Evolutionary conservation across 2,113 vertebrate genomes (phyloP).

Genomic region (Mastomys natalensis): DNA sequence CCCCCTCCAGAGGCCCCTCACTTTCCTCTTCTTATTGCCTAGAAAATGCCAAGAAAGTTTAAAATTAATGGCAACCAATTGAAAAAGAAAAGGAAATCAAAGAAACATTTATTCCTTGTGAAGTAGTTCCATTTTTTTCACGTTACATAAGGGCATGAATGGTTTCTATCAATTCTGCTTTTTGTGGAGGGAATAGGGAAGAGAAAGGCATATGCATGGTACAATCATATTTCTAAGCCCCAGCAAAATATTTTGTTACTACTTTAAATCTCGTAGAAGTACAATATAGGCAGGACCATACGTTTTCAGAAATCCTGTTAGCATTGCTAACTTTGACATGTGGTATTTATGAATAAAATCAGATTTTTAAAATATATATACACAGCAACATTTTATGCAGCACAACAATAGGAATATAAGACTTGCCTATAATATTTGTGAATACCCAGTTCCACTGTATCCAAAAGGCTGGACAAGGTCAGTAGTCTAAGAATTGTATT

Average conservation of each 20-base stretch:
- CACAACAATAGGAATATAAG: not conserved
- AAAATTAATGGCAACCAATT: slow-evolving; percentile 80
- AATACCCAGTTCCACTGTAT: slow-evolving; percentile 10
- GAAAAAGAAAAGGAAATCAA: slow-evolving; percentile 81
- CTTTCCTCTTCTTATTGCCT: slow-evolving; percentile 76
- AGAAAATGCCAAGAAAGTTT: slow-evolving; percentile 80
- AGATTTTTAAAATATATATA: slow-evolving; percentile 18
- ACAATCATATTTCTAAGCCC: slow-evolving; percentile 11
- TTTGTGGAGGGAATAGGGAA: not conserved
- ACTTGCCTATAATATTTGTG: not conserved
- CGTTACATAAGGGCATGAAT: slow-evolving; percentile 42
- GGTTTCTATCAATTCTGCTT: slow-evolving; percentile 44
- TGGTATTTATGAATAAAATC: slow-evolving; percentile 18
- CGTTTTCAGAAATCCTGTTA: slow-evolving; percentile 48
- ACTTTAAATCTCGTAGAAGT: slow-evolving; percentile 44
- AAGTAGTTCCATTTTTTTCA: slow-evolving; percentile 71
- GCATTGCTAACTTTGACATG: slow-evolving; percentile 46
- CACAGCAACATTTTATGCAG: slow-evolving; percentile 19
- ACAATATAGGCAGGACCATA: not conserved
- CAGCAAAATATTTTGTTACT: not conserved
- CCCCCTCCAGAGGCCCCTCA: not conserved
- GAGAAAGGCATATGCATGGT: not conserved
- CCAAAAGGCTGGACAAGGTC: not conserved
- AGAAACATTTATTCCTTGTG: slow-evolving; percentile 76
- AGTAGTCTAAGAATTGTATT: not conserved